Base-by-base conservation (phyloP, 2,888 invertebrate species). In the Alloplasta piceator region DNA sequence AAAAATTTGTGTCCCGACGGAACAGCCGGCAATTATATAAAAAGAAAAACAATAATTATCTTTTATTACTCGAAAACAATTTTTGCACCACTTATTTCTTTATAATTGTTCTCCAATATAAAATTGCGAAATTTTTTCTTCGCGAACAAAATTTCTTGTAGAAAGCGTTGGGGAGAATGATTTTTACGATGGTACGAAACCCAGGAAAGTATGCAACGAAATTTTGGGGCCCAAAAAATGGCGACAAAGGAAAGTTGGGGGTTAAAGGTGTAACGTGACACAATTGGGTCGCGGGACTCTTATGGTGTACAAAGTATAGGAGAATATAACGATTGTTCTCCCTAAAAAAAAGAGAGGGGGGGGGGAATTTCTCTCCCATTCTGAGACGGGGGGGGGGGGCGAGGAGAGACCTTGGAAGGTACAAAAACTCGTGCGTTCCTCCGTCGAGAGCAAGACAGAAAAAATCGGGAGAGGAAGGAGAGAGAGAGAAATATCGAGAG, bases 271-370 rank as follows among this genome's bases (percentile, higher is more conserved):
- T 84, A 87, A 87, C 85, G 85, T 85, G 89, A 87, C 87, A 88
- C 89, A 89, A 89, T 90, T 89, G 88, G 85, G 87, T 87, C 86
- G 85, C 85, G 83, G 84, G 72, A 78, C 84, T 76, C 14, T 73
- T 84, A 78, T 14, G 64, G 56, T 64, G 64, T 56, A 66, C 58
- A 66, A 12, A 56, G 58, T 48, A 46, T 50, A 36, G 43, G 52
- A n/a, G 52, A 26, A 72, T 50, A 52, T 26, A 60, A 43, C 55
- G 55, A 64, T 73, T 43, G 71, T 71, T 46, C 56, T 55, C 64
- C 56, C 80, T 63, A n/a, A 63, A 66, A 41, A 61, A 61, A 64
- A 26, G 64, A 12, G 4, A 12, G 4, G 14, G 5, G 52, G 0
- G 52, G 5, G 6, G 5, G 12, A 16, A 48, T 16, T 12, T 48